These are phyloP conservation scores for Bombylius discolor DNA, from an alignment of 2,888 invertebrate genomes.

Conservation along the genomic window DNA sequence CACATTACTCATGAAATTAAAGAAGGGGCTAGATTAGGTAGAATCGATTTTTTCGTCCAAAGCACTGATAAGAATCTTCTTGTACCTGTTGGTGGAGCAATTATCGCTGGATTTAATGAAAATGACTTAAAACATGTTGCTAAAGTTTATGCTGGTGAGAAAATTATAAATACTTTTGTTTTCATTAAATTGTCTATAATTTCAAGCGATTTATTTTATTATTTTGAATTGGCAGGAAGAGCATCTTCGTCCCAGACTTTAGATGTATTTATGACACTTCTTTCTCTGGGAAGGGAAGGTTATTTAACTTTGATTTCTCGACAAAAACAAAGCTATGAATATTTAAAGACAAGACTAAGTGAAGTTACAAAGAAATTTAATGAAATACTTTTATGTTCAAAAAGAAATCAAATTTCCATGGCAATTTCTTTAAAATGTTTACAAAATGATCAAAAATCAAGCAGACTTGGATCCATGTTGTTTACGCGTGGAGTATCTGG, in stretches of 20 bases:
- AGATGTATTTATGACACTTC: slow-evolving; percentile 63
- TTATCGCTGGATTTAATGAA: slow-evolving; percentile 57
- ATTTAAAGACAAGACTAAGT: slow-evolving; percentile 44
- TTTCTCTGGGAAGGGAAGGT: slow-evolving; percentile 53
- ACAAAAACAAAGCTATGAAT: slow-evolving; percentile 47
- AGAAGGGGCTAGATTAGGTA: slow-evolving; percentile 48
- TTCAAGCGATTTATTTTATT: too few relatives aligned
- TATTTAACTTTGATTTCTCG: slow-evolving; percentile 47
- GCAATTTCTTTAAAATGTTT: slow-evolving; percentile 38
- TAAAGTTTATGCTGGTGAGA: slow-evolving; percentile 50
- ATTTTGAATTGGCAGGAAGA: slow-evolving; percentile 38
- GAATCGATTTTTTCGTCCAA: slow-evolving; percentile 67
- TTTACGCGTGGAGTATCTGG: slow-evolving; percentile 61
- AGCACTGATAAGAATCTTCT: slow-evolving; percentile 75
- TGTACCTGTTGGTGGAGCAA: slow-evolving; percentile 72
- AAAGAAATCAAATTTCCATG: slow-evolving; percentile 58
- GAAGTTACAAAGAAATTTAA: slow-evolving; percentile 43
- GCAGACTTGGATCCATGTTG: slow-evolving; percentile 57
- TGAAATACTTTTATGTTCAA: slow-evolving; percentile 46
- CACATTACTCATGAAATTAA: slow-evolving; percentile 53
- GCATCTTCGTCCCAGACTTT: slow-evolving; percentile 57
- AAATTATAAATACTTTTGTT: too few relatives aligned
- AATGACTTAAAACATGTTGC: slow-evolving; percentile 48
- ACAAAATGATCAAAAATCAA: slow-evolving; percentile 27
- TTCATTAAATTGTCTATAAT: too few relatives aligned